phyloP scores from a whole-genome alignment of 92 coral and sea anemone species.

The Ricordea florida region DNA sequence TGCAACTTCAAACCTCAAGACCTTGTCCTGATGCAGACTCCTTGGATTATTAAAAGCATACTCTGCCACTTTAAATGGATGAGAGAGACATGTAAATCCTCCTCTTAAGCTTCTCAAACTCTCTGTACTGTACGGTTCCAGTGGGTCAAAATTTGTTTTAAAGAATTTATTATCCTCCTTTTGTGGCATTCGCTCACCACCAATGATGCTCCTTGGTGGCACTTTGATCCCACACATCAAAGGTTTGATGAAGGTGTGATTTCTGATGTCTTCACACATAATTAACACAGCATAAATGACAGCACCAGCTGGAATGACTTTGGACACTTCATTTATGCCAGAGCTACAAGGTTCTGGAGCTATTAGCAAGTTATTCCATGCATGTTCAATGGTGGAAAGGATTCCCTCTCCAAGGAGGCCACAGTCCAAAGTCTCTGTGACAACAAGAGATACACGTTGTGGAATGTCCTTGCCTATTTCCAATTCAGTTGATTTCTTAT shows the following conservation, averaged over 20 bases:
- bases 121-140: conserved; percentile 94
- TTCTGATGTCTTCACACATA: conserved; percentile 71
- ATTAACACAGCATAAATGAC: conserved; percentile 79
- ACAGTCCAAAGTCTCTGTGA: conserved; percentile 96
- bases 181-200: conserved; percentile 75
- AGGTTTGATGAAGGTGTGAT: conserved; percentile 53
- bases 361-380: conserved; percentile 68
- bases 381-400: conserved; percentile 83
- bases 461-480: conserved; percentile 75
- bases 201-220: conserved; percentile 56
- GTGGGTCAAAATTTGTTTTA: conserved; percentile 7
- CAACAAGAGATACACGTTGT: conserved; percentile 62
- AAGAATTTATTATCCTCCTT: conserved; percentile 2
- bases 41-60: conserved; percentile 76
- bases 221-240: conserved; percentile 54
- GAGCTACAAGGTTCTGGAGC: neutral
- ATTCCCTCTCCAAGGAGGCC: conserved; percentile 98
- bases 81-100: conserved; percentile 62
- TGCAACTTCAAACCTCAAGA: conserved; percentile 46
- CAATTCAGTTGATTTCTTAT: conserved; percentile 91
- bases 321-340: conserved; percentile 10
- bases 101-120: conserved; percentile 57
- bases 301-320: conserved; percentile 88
- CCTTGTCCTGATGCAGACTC: conserved; percentile 34
- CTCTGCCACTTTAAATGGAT: conserved; percentile 63